These are phyloP conservation scores for Ibidorhyncha struthersii DNA, from an alignment of 2,113 vertebrate species.

Conservation along the genomic window DNA sequence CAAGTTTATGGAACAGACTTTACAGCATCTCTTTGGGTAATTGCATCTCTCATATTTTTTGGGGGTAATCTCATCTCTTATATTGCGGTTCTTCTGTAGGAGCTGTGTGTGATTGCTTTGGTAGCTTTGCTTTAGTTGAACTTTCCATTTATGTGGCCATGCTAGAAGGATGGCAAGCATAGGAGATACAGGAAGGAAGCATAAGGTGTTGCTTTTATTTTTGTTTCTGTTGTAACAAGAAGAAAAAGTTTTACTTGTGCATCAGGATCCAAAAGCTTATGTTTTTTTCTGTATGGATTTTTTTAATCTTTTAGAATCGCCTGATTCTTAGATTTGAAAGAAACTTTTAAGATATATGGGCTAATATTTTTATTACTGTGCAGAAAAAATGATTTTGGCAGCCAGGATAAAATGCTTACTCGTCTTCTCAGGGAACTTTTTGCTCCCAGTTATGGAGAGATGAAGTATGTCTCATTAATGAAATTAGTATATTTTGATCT, in stretches of 20 bases:
- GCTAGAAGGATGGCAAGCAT: neutral
- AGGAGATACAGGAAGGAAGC: neutral
- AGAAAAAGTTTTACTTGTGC: neutral
- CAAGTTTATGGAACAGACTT: neutral
- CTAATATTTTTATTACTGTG: neutral
- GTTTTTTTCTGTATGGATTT: neutral
- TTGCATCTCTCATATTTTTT: neutral
- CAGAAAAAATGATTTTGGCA: neutral
- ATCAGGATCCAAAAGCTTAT: neutral
- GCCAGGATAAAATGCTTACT: neutral
- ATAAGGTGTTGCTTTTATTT: neutral
- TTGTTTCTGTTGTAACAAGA: neutral
- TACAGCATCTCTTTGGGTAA: neutral
- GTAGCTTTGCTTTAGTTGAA: neutral
- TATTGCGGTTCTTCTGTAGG: neutral
- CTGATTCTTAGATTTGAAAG: neutral
- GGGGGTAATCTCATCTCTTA: fast-evolving
- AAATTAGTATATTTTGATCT: neutral
- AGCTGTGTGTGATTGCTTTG: neutral
- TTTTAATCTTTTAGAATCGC: neutral
- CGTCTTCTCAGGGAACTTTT: neutral
- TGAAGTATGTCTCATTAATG: neutral
- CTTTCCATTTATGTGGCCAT: neutral
- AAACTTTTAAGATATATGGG: neutral
- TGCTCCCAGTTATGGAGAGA: neutral